phyloP scores from a whole-genome alignment of 2,797 vertebrate species.

The Arrhamphus sclerolepis region DNA sequence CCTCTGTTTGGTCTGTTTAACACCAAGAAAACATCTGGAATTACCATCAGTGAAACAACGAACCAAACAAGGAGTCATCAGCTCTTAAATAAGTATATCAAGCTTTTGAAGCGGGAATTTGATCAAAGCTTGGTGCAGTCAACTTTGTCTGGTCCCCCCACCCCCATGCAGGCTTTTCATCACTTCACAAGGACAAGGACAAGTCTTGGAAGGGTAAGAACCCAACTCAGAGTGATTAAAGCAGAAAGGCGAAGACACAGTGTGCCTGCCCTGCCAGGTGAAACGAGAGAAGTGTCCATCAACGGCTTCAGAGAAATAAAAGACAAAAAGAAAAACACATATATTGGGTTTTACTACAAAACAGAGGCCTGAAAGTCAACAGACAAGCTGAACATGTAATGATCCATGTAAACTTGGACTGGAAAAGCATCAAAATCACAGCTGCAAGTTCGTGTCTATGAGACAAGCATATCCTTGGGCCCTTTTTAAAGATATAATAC shows the following conservation, averaged over 20 bases:
- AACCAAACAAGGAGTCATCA: slow-evolving; percentile 29
- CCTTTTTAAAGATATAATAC: too few species aligned
- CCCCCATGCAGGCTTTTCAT: slow-evolving; percentile 47
- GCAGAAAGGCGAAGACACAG: slow-evolving; percentile 2
- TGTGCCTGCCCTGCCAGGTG: background rate
- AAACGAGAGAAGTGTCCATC: background rate
- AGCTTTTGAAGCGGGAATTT: slow-evolving; percentile 43
- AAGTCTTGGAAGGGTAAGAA: slow-evolving; percentile 38
- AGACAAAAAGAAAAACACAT: background rate
- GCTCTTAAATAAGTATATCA: slow-evolving; percentile 48
- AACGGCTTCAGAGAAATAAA: slow-evolving; percentile 5
- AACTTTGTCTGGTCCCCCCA: slow-evolving; percentile 30
- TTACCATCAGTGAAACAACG: slow-evolving; percentile 21
- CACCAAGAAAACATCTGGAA: slow-evolving; percentile 64
- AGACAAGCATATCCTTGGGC: too few species aligned
- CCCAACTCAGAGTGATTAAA: slow-evolving; percentile 51
- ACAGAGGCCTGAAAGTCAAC: too few species aligned
- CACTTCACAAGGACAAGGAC: slow-evolving; percentile 55
- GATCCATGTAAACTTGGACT: too few species aligned
- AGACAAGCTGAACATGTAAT: too few species aligned
- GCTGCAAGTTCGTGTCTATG: background rate
- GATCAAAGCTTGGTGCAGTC: slow-evolving; percentile 68
- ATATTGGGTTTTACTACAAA: too few species aligned
- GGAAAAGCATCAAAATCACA: background rate
- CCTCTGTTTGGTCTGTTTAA: slow-evolving; percentile 39